Evolutionary conservation across 2,113 vertebrate genomes (phyloP).

Genomic region (Platysternon megacephalum): DNA sequence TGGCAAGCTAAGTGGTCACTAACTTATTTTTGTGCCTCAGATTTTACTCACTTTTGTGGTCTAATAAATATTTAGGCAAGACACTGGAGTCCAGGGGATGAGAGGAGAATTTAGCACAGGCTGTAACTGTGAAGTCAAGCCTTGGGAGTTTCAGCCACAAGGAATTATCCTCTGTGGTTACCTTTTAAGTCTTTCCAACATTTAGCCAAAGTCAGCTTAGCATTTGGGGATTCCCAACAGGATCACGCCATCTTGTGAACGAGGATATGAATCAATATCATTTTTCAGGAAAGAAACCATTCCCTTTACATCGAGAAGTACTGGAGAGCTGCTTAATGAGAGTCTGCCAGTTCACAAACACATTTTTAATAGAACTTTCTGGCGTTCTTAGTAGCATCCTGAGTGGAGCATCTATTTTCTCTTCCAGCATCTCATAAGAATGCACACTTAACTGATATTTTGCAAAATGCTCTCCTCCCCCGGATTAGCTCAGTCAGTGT

Average conservation of each 20-base stretch:
- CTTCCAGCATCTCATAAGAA: not conserved
- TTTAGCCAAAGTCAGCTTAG: not conserved
- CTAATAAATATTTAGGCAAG: not conserved
- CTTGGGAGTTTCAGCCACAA: not conserved
- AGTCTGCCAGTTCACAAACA: not conserved
- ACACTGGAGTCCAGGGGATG: not conserved
- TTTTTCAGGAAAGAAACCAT: not conserved
- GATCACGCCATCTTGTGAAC: constrained; percentile 37
- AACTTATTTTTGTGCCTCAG: not conserved
- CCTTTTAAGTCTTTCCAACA: not conserved
- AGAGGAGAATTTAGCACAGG: not conserved
- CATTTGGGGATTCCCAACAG: not conserved
- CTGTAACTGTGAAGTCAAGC: not conserved
- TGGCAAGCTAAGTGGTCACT: not conserved
- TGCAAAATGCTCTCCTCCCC: not conserved
- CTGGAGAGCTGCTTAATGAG: not conserved
- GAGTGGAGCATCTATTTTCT: not conserved
- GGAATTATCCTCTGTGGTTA: not conserved
- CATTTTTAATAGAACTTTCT: not conserved
- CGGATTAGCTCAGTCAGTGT: not conserved
- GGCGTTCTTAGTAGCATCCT: not conserved
- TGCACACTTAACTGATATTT: not conserved
- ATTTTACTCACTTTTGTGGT: not conserved
- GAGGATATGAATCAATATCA: not conserved
- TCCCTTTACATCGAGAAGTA: not conserved